Percentiles rank a stretch among this genome's conserved stretches.
phyloP scores from a whole-genome alignment of 2,113 vertebrate species.

The Hyla sarda region DNA sequence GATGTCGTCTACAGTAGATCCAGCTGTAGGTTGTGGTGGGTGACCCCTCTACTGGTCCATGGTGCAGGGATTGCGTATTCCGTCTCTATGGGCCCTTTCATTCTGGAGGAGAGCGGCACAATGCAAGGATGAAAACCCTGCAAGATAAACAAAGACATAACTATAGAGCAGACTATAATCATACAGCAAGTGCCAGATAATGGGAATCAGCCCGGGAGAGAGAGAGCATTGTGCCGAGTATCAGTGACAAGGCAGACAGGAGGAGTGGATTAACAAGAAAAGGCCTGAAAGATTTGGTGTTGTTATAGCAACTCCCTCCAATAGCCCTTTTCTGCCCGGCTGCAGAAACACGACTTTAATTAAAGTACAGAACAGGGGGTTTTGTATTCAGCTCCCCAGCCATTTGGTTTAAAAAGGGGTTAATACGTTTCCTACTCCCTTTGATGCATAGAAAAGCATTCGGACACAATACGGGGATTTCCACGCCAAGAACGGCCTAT shows the following conservation, averaged over 20 bases:
- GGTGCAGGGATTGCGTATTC: background rate
- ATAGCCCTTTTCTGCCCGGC: conserved; percentile 78
- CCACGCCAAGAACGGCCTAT: conserved; percentile 59
- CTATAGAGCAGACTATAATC: conserved; percentile 22
- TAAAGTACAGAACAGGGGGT: conserved; percentile 73
- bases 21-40: background rate
- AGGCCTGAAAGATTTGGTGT: conserved; percentile 79
- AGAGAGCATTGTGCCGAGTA: conserved; percentile 54
- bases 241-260: conserved; percentile 63
- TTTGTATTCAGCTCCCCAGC: conserved; percentile 73
- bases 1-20: background rate
- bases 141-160: conserved; percentile 19
- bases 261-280: conserved; percentile 69
- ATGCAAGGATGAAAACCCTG: background rate
- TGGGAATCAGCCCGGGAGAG: conserved; percentile 19
- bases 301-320: conserved; percentile 83
- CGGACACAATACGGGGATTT: conserved; percentile 60
- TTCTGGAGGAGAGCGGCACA: background rate
- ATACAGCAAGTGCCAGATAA: conserved; percentile 24
- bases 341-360: conserved; percentile 73
- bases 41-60: background rate
- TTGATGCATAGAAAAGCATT: conserved; percentile 72
- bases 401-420: conserved; percentile 71
- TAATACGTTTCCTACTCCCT: conserved; percentile 74
- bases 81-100: background rate